Evolutionary conservation across 2,797 vertebrate genomes (phyloP), one percentile per base, ranked within the genome.

Genomic region (Valencia hispanica): DNA sequence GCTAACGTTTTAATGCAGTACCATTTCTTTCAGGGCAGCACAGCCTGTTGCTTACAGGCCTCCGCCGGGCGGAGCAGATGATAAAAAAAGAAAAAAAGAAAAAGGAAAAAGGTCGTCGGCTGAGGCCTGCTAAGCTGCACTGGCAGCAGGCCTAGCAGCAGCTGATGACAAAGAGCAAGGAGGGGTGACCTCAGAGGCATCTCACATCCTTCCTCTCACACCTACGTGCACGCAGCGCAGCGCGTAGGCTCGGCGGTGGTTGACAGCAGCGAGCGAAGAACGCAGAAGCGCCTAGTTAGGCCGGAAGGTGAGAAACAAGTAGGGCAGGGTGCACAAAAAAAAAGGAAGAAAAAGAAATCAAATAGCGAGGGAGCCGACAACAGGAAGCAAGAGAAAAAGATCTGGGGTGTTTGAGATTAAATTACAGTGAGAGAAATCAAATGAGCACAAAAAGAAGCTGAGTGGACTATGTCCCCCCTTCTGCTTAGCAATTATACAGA

Each of bases 341-440:
- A 77, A 43, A 10, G 41, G 43, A 18, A 48, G 22, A 61, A 50
- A 12, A 39, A 39, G 1, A 25, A 34, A 17, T 9, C 1, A 73
- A 55, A 34, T 43, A 22, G 68, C 0, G 0, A 18, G 32, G 9
- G 68, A 57, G 61, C n/a, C 22, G 30, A 47, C 41, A 77, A 88
- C 79, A 80, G 84, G 82, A 86, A 90, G 85, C 12, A 12, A 39
- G 82, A 86, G 84, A 86, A 78, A 80, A 43, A 74, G 83, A 83
- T 78, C 72, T 71, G 20, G 43, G 74, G 71, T 76, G 61, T 43
- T 70, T 75, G 45, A 80, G 79, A 84, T 90, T 45, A 22, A 77
- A 77, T 89, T 88, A 86, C 87, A 83, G 71, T 1, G 10, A 66
- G 25, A 15, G 34, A 61, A 69, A 36, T 1, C 17, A 74, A 63